Evolutionary conservation across 2,888 invertebrate species (phyloP).

Genomic region (Epinotia nisella): DNA sequence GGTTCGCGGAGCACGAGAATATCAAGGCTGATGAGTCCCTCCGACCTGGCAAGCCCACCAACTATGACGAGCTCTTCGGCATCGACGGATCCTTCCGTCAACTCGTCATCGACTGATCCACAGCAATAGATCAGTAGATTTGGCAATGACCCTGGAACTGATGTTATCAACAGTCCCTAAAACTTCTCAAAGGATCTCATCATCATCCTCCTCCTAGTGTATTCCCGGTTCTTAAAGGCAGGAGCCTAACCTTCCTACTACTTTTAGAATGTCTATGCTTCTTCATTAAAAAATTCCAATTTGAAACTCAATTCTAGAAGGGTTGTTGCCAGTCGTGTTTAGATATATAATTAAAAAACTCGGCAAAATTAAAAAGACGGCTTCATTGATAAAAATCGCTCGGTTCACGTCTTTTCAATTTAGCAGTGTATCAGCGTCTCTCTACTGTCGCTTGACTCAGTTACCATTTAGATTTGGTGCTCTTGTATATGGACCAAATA

Average conservation of each 20-base stretch:
- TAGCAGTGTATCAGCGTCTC: constrained; percentile 49
- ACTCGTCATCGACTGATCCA: constrained; percentile 88
- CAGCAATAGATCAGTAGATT: constrained; percentile 28
- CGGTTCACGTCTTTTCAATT: constrained; percentile 34
- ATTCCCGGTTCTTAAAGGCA: too few species aligned
- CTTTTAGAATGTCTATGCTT: too few species aligned
- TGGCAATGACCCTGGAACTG: constrained; percentile 17
- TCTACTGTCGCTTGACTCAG: constrained; percentile 67
- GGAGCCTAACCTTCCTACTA: too few species aligned
- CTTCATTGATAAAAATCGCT: constrained; percentile 17
- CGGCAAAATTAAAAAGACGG: constrained; percentile 46
- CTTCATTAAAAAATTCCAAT: background rate
- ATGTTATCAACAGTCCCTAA: background rate
- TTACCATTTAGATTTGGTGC: constrained; percentile 58
- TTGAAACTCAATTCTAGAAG: background rate
- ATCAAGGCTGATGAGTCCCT: constrained; percentile 91
- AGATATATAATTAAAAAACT: background rate
- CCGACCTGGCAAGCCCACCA: constrained; percentile 93
- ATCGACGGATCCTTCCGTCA: constrained; percentile 95
- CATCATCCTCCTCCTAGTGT: too few species aligned
- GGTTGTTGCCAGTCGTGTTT: constrained; percentile 18
- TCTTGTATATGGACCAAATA: constrained; percentile 49
- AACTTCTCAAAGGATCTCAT: background rate
- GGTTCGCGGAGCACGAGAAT: constrained; percentile 92
- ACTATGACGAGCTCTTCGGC: constrained; percentile 94